These are phyloP conservation scores for Bovichtus diacanthus DNA, from an alignment of 2,797 vertebrate genomes.

Conservation along the genomic window DNA sequence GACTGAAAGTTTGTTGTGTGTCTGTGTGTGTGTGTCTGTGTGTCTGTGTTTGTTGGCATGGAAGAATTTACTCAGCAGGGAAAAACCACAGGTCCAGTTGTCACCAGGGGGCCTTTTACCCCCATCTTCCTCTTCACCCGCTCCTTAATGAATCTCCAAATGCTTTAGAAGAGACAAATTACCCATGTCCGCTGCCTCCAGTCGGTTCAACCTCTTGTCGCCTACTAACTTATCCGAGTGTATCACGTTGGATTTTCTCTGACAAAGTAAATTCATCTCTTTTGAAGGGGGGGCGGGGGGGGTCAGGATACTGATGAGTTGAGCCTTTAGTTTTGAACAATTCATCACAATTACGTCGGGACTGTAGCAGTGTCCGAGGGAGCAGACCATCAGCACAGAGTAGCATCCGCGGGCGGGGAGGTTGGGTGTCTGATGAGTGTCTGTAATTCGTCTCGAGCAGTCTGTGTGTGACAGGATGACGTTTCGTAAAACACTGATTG, in stretches of 20 bases:
- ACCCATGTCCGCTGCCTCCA: conserved; percentile 48
- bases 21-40: conserved; percentile 10
- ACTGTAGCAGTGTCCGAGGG: conserved; percentile 21
- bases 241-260: conserved; percentile 57
- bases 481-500: conserved; percentile 4
- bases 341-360: conserved; percentile 76
- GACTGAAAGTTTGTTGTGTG: conserved; percentile 3
- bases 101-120: conserved; percentile 43
- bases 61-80: conserved; percentile 23
- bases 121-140: conserved; percentile 47
- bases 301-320: conserved; percentile 61
- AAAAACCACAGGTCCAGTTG: conserved; percentile 35
- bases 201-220: conserved; percentile 52
- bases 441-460: conserved; percentile 42
- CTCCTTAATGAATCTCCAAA: conserved; percentile 60
- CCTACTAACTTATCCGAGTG: conserved; percentile 66
- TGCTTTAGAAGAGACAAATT: conserved; percentile 65
- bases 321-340: conserved; percentile 50
- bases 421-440: conserved; percentile 42
- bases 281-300: too few relatives aligned
- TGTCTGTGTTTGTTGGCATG: neutral
- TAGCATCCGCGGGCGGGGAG: conserved; percentile 12
- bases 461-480: conserved; percentile 30
- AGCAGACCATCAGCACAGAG: conserved; percentile 43
- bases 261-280: conserved; percentile 76